Evolutionary conservation across 2,888 invertebrate genomes (phyloP), one percentile per base, ranked within the genome.

Genomic region (Geotrupes spiniger): DNA sequence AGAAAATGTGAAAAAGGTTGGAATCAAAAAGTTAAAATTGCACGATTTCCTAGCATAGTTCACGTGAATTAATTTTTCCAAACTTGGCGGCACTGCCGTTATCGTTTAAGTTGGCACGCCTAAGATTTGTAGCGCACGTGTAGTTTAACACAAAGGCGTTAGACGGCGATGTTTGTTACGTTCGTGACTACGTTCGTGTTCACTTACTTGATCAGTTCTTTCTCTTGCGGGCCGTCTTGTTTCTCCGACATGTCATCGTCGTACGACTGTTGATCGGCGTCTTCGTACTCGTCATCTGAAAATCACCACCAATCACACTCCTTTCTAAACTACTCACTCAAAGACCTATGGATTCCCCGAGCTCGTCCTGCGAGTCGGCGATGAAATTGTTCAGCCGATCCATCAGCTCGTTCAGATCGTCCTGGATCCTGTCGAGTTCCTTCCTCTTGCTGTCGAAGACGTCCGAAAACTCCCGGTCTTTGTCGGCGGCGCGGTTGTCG

Each of bases 141-240:
- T n/a, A n/a, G n/a, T n/a, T n/a, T n/a, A n/a, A n/a, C n/a, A n/a
- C n/a, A n/a, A n/a, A n/a, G n/a, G n/a, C n/a, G n/a, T n/a, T n/a
- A n/a, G n/a, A n/a, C n/a, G n/a, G n/a, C n/a, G n/a, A n/a, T n/a
- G n/a, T n/a, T n/a, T n/a, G n/a, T n/a, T n/a, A n/a, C n/a, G n/a
- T n/a, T n/a, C n/a, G n/a, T n/a, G n/a, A n/a, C n/a, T n/a, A n/a
- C n/a, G 12, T 29, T 29, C 4, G 8, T 10, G 33, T 33, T 5
- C 5, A 36, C 26, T 12, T 25, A 36, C 10, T 51, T 47, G 25
- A 40, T 45, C 10, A 57, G 26, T 28, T 57, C 54, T 25, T 57
- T 57, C 26, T 57, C 56, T 10, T 52, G 50, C 0, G 54, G 56
- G 1, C 56, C 56, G 38, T 57, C 56, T 27, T 57, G 56, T 42